Conservation (phyloP, 2,113 vertebrate species). For the Platysteira castanea region DNA sequence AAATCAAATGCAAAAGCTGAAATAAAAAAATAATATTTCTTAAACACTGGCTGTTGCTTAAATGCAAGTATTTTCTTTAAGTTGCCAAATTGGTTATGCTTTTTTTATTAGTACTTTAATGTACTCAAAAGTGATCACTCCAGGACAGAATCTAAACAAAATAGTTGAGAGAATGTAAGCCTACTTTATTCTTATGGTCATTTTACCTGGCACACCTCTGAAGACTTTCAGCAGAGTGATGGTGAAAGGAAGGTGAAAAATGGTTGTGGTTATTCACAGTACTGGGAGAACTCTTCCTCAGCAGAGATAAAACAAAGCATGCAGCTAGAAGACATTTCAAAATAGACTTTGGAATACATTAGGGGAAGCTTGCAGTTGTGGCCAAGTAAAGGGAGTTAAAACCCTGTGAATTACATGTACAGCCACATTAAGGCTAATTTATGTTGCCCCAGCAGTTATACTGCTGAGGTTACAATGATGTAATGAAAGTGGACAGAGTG, state of each 20-base stretch:
- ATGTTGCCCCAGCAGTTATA: neutral
- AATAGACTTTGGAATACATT: neutral
- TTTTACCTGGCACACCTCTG: neutral
- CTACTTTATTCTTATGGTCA: neutral
- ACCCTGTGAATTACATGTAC: neutral
- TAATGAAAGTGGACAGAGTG: neutral
- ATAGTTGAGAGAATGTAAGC: neutral
- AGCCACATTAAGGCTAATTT: neutral
- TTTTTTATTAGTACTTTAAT: neutral
- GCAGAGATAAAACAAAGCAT: neutral
- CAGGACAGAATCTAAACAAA: neutral
- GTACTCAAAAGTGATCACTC: neutral
- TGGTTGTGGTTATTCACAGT: neutral
- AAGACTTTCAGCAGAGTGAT: neutral
- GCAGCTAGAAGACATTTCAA: neutral
- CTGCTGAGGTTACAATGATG: neutral
- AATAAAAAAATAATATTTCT: neutral
- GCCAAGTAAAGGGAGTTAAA: neutral
- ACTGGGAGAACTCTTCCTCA: neutral
- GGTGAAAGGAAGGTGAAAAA: neutral
- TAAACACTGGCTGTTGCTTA: neutral
- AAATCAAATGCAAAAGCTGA: neutral
- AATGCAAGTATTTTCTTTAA: neutral
- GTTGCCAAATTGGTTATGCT: neutral
- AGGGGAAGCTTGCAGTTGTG: neutral